Evolutionary conservation across 2,113 vertebrate species (phyloP).

Genomic region (Perccottus glenii): DNA sequence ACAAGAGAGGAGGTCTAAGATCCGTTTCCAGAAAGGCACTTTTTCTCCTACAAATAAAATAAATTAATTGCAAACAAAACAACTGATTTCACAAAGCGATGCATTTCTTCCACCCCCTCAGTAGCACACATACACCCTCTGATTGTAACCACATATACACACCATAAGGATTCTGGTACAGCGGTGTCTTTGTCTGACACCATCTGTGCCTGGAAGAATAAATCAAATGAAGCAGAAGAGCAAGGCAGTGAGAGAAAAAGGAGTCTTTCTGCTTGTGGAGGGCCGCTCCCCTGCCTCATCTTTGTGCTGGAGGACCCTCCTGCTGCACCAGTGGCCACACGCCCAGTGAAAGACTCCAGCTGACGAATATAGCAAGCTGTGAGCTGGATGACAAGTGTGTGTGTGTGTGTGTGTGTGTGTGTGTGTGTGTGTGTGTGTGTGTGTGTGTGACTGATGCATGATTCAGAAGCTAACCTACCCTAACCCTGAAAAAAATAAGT

Average conservation of each 20-base stretch:
- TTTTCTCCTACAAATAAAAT: slow-evolving; percentile 52
- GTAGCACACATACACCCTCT: slow-evolving; percentile 7
- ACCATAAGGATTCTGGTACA: slow-evolving; percentile 50
- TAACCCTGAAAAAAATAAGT: slow-evolving; percentile 27
- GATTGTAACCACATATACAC: not conserved
- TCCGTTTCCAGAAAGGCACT: slow-evolving; percentile 43
- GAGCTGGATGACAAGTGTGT: slow-evolving; percentile 15
- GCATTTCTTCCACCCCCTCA: slow-evolving; percentile 27
- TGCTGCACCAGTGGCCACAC: slow-evolving; percentile 56
- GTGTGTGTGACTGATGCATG: slow-evolving; percentile 34
- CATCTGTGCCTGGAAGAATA: slow-evolving; percentile 58
- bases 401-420: slow-evolving; percentile 16
- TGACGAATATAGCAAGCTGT: slow-evolving; percentile 5
- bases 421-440: slow-evolving; percentile 25
- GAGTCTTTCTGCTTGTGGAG: slow-evolving; percentile 49
- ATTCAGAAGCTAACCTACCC: slow-evolving; percentile 55
- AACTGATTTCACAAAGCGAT: slow-evolving; percentile 33
- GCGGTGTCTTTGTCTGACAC: slow-evolving; percentile 54
- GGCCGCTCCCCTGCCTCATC: slow-evolving; percentile 39
- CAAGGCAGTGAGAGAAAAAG: slow-evolving; percentile 45
- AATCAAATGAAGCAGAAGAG: slow-evolving; percentile 58
- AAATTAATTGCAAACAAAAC: slow-evolving; percentile 57
- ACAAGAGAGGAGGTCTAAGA: slow-evolving; percentile 8
- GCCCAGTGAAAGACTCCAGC: slow-evolving; percentile 36
- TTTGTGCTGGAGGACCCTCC: slow-evolving; percentile 48